Conservation (phyloP, 2,888 invertebrate genomes). For the Luperina nickerlii region DNA sequence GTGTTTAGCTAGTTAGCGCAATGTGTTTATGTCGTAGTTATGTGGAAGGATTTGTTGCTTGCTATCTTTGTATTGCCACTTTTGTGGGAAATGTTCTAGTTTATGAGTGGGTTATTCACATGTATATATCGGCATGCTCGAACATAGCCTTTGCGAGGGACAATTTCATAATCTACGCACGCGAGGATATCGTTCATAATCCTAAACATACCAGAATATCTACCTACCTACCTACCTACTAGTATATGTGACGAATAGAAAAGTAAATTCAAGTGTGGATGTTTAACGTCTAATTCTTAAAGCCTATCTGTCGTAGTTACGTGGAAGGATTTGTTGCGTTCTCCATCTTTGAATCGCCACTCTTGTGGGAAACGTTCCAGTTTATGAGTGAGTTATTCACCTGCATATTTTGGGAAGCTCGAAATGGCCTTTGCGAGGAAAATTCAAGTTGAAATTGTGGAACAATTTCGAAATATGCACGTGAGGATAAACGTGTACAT, state of each 20-base stretch:
- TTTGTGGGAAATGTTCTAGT: neutral
- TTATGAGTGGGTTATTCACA: neutral
- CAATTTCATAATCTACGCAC: neutral
- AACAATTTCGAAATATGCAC: neutral
- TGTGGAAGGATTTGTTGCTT: neutral
- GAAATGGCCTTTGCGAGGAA: neutral
- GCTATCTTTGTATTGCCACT: constrained; percentile 3
- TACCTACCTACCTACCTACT: no score
- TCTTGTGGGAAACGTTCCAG: neutral
- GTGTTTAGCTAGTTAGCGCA: constrained; percentile 51
- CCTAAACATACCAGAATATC: no score
- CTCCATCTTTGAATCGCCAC: neutral
- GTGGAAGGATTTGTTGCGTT: neutral
- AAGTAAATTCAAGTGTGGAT: no score
- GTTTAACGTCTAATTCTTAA: no score
- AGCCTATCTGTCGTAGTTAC: no score
- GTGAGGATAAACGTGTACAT: neutral
- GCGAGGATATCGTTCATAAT: neutral
- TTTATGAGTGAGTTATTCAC: neutral
- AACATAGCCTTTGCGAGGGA: neutral
- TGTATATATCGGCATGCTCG: neutral
- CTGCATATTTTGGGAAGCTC: neutral
- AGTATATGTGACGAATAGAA: no score
- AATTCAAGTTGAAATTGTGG: constrained; percentile 4
- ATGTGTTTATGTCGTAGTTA: constrained; percentile 25